Percentiles rank a stretch among this genome's conserved stretches.
phyloP scores from a whole-genome alignment of 1,140 invertebrate genomes.

The silkworm (Bombyx mori) region ASM3026992v2 NC_085129.1:8888501-8889000 shows the following conservation, averaged over 20 bases:
- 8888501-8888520: constrained; percentile 67
- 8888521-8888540: constrained; percentile 64
- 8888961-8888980: constrained; percentile 50
- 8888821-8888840: constrained; percentile 42
- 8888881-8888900: constrained; percentile 48
- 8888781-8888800: constrained; percentile 62
- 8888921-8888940: constrained; percentile 52
- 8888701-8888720: constrained; percentile 73
- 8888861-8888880: constrained; percentile 53
- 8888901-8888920: constrained; percentile 59
- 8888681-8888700: constrained; percentile 50
- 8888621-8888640: constrained; percentile 71
- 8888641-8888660: constrained; percentile 52
- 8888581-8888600: constrained; percentile 69
- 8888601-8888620: constrained; percentile 73
- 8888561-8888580: constrained; percentile 70
- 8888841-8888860: constrained; percentile 55
- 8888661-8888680: constrained; percentile 73
- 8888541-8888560: constrained; percentile 77
- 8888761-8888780: constrained; percentile 62
- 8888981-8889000: constrained; percentile 64
- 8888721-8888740: constrained; percentile 69
- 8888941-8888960: constrained; percentile 54
- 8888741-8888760: constrained; percentile 62
- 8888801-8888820: constrained; percentile 51